phyloP scores from a whole-genome alignment of 2,113 vertebrate species.

The Hippocampus comes region DNA sequence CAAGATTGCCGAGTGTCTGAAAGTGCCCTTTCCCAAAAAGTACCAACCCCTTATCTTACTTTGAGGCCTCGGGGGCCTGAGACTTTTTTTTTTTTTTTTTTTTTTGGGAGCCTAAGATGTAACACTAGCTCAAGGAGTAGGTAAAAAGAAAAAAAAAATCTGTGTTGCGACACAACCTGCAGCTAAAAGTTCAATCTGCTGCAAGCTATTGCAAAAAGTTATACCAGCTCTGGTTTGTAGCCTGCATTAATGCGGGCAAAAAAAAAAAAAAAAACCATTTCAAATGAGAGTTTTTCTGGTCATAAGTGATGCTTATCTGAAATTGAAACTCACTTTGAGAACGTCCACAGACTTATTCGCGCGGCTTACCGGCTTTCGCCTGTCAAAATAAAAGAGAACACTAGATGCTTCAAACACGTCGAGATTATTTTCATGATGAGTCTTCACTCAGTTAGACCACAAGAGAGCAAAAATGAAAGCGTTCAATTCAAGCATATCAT shows the following conservation, averaged over 20 bases:
- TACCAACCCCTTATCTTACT: constrained; percentile 1
- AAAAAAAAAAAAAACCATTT: neutral
- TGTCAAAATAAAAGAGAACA: constrained; percentile 21
- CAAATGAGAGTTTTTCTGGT: neutral
- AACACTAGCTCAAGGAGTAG: neutral
- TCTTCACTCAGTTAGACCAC: neutral
- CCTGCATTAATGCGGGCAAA: neutral
- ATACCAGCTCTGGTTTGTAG: neutral
- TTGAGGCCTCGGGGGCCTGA: neutral
- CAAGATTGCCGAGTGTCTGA: neutral
- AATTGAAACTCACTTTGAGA: constrained; percentile 39
- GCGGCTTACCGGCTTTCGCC: constrained; percentile 18
- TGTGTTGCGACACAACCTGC: neutral
- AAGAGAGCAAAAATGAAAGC: neutral
- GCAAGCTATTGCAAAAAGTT: constrained; percentile 4
- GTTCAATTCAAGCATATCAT: neutral
- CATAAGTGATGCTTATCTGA: neutral
- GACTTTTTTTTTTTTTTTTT: neutral
- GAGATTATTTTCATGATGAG: neutral
- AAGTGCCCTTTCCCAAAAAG: neutral
- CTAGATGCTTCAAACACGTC: constrained; percentile 13
- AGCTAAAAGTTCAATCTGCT: neutral
- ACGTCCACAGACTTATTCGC: constrained; percentile 18
- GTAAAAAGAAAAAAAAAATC: neutral
- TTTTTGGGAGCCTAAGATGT: neutral